Evolutionary conservation across 2,888 invertebrate species (phyloP).

Genomic region (Drosophila ustulata): DNA sequence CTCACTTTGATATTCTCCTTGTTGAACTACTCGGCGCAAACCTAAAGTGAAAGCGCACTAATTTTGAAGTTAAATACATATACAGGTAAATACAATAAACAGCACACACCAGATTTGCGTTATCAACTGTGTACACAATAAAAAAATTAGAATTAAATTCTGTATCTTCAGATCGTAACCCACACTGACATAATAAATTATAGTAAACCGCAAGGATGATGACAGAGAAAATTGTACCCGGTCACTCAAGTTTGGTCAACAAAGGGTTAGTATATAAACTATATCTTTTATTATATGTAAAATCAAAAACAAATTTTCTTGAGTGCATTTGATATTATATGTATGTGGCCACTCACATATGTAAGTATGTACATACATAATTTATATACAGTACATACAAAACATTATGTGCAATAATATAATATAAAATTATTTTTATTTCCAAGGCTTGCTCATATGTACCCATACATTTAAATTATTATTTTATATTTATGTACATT

Average conservation of each 20-base stretch:
- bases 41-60: slow-evolving; percentile 36
- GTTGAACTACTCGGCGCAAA: slow-evolving; percentile 32
- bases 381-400: background rate
- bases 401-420: background rate
- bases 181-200: slow-evolving; percentile 35
- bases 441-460: background rate
- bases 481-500: background rate
- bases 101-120: background rate
- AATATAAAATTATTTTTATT: background rate
- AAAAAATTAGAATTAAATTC: slow-evolving; percentile 2
- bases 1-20: slow-evolving; percentile 39
- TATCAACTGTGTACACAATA: background rate
- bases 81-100: slow-evolving; percentile 12
- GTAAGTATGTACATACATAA: background rate
- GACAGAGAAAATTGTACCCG: slow-evolving; percentile 71
- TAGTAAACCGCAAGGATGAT: slow-evolving; percentile 57
- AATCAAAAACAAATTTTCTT: background rate
- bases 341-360: background rate
- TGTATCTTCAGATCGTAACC: slow-evolving; percentile 24
- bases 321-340: background rate
- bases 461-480: background rate
- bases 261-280: slow-evolving; percentile 64
- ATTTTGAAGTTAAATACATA: slow-evolving; percentile 18
- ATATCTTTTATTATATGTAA: slow-evolving; percentile 1
- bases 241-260: slow-evolving; percentile 66